Base-by-base conservation (phyloP, 1,140 invertebrate genomes). In the Drosophila navojoa region DNA sequence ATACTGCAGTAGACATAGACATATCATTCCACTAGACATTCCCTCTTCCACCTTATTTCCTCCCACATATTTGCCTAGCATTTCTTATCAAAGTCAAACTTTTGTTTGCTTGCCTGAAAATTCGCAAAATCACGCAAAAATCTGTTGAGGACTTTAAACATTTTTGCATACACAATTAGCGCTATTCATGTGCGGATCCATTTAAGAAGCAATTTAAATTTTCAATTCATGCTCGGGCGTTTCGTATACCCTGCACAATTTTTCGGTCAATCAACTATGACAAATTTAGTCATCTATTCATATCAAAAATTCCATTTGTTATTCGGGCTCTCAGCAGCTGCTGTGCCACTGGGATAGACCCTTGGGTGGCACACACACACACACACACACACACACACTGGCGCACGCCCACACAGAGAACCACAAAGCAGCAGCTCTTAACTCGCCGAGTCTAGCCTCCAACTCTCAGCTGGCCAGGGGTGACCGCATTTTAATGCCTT, bases 401-500 rank as follows among this genome's bases (percentile, higher is more conserved):
- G 47, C n/a, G 32, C 47, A 16, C 13, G 38, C 61, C 52, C 49
- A 61, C 66, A 38, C 52, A 49, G 15, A 70, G 38, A 55, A 52
- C 70, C 54, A 32, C 62, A 67, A 53, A n/a, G 54, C 57, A 42
- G 15, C n/a, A 42, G 29, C 71, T 61, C 25, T 35, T 50, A 47
- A 44, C 71, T 53, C 59, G 53, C 19, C 19, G 19, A 22, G 19
- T 22, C 19, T 22, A 22, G 19, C 0, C 19, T 22, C 60, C 60
- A 10, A 3, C 22, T 29, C 66, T 71, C 44, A 5, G 40, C 27
- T 40, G 27, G 19, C 27, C 45, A 40, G 44, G 35, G 22, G 47
- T 76, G 81, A 87, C 81, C 81, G 58, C 81, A 81, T 79, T 86
- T 87, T 86, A 86, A 86, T 86, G 81, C 69, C 75, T 87, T 86